Percentiles rank a stretch among this genome's conserved stretches.
These are phyloP conservation scores for Melanophora roralis DNA, from an alignment of 2,888 invertebrate genomes.

Conservation along the genomic window DNA sequence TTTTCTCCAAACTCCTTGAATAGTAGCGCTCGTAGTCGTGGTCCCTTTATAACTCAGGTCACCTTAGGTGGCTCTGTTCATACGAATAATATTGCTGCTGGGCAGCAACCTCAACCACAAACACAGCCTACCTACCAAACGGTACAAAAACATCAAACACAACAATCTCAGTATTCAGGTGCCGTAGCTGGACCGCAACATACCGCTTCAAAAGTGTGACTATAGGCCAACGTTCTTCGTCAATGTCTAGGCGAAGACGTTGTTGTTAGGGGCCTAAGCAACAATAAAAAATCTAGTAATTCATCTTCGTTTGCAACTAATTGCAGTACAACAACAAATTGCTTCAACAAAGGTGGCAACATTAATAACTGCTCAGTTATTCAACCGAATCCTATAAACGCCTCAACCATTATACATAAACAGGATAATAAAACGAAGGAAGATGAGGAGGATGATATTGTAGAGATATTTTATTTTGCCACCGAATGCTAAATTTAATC, in stretches of 20 bases:
- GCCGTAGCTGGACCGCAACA: constrained; percentile 70
- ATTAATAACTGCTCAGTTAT: neutral
- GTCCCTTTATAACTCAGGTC: constrained; percentile 82
- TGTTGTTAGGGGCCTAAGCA: constrained; percentile 64
- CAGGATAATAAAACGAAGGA: neutral
- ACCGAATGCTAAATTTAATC: constrained; percentile 68
- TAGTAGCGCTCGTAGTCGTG: constrained; percentile 77
- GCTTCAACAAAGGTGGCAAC: constrained; percentile 27
- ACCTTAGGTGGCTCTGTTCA: constrained; percentile 79
- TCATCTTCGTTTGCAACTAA: constrained; percentile 19
- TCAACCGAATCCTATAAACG: constrained; percentile 1
- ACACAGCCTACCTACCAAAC: constrained; percentile 74
- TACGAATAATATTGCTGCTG: constrained; percentile 79
- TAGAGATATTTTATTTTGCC: constrained; percentile 73
- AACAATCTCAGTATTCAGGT: constrained; percentile 68
- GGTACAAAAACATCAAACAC: constrained; percentile 69
- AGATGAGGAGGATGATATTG: constrained; percentile 59
- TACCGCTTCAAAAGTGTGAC: constrained; percentile 77
- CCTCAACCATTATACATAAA: neutral
- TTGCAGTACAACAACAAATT: constrained; percentile 12
- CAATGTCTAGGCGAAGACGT: constrained; percentile 69
- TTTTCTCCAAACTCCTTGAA: constrained; percentile 73
- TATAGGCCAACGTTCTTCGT: constrained; percentile 72
- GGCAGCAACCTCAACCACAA: constrained; percentile 41
- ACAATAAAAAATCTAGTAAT: constrained; percentile 65